Conservation (phyloP, 2,113 vertebrate species). For the Clarias gariepinus region DNA sequence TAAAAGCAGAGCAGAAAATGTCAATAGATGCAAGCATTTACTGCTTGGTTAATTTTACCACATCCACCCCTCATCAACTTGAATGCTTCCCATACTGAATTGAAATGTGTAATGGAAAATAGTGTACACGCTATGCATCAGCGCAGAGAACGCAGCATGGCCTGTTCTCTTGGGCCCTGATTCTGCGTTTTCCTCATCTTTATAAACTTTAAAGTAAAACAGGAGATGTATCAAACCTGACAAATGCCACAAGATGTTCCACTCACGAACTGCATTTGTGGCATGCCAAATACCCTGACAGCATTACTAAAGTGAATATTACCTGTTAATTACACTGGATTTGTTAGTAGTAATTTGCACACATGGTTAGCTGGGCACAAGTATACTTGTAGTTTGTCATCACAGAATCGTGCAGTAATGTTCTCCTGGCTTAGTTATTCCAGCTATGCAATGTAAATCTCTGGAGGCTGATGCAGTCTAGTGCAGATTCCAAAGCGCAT, state of each 20-base stretch:
- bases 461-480: slow-evolving; percentile 7
- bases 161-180: slow-evolving; percentile 46
- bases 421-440: background rate
- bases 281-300: slow-evolving; percentile 10
- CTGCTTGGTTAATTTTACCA: slow-evolving; percentile 26
- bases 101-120: slow-evolving; percentile 17
- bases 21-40: slow-evolving; percentile 27
- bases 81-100: slow-evolving; percentile 1
- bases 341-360: background rate
- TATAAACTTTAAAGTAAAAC: slow-evolving; percentile 40
- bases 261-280: background rate
- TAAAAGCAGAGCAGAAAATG: slow-evolving; percentile 8
- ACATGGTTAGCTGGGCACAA: slow-evolving; percentile 1
- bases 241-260: slow-evolving; percentile 41
- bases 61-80: slow-evolving; percentile 21
- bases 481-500: slow-evolving; percentile 19
- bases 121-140: background rate
- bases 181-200: slow-evolving; percentile 6
- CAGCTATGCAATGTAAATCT: slow-evolving; percentile 19
- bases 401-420: slow-evolving; percentile 10
- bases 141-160: slow-evolving; percentile 1
- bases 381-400: slow-evolving; percentile 26
- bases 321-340: slow-evolving; percentile 7
- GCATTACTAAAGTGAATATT: slow-evolving; percentile 1
- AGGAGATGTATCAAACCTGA: slow-evolving; percentile 42